Base-by-base conservation (phyloP, 2,113 vertebrate species). In the Manacus vitellinus region DNA sequence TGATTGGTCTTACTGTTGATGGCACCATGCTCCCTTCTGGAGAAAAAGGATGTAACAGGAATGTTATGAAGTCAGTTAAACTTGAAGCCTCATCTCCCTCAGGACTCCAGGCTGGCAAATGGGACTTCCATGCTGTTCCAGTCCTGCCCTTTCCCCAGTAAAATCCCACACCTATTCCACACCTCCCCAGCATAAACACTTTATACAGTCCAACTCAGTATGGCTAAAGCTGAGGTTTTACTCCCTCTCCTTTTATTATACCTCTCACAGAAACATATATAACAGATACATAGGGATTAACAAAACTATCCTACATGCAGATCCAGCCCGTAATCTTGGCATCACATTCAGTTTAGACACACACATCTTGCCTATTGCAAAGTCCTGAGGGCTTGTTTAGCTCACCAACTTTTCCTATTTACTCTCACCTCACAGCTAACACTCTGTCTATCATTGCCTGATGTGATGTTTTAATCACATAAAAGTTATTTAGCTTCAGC, bases 141-240 rank as follows among this genome's bases (percentile, higher is more conserved):
- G 14, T 39, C 12, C 30, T 88, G 35, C 13, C 22, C 13, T n/a
- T 75, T 55, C 67, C 52, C 41, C 23, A 62, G 4, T 17, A 19
- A 78, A 71, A 71, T 52, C 33, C 30, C 35, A 17, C 7, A 61
- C 4, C 12, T 18, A 28, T 15, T 94, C 17, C 56, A 47, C 16
- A 39, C 8, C 25, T 49, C 41, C 20, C n/a, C 14, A 13, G 12
- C 11, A 58, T 3, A 66, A 63, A 24, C 18, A 71, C 25, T 68
- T 39, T 14, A 15, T 5, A 15, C 6, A 6, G 10, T 67, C 39
- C 39, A 86, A 15, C 7, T 8, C 13, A 79, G 58, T 31, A 41
- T 0, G 0, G 35, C 22, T 66, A 70, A 58, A 70, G 5, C 9
- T 16, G 12, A 74, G 7, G 15, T 44, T 85, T 81, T 51, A 54